Base-by-base conservation (phyloP, 2,797 vertebrate species). In the Helicolenus hilgendorfi region DNA sequence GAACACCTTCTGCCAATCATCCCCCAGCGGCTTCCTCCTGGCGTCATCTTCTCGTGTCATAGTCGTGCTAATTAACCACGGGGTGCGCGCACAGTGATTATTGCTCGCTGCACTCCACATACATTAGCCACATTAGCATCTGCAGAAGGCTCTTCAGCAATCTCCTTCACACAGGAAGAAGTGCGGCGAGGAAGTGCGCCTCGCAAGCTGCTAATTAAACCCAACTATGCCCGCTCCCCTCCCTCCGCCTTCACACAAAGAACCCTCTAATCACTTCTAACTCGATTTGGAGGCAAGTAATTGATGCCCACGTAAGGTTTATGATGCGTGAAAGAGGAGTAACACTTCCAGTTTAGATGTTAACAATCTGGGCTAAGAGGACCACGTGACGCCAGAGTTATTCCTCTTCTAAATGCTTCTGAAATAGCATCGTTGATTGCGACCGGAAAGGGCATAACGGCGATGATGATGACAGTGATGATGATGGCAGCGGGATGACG, bases 131-230 rank as follows among this genome's bases (percentile, higher is more conserved):
- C 88, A 92, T 93, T 91, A 94, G 88, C 93, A 93, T 93, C 87
- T 91, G 87, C 90, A 87, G 83, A 81, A 89, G 85, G 74, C 92
- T 92, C 93, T 86, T 83, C 83, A 86, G 88, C 86, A 84, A 94
- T 93, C 91, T 89, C 87, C 92, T 92, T 85, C 72, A 86, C 76
- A 87, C 91, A 92, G 91, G 92, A 96, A 93, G 87, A 92, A 92
- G 86, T 79, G 88, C 83, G 68, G 49, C 15, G 60, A 95, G 93
- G 87, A 96, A 95, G 86, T 83, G 86, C 11, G 82, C 82, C 90
- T 92, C 92, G 86, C 84, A 80, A 87, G 88, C 65, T 53, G 83
- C 93, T 96, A 96, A 97, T 97, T 96, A 96, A 94, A 92, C 87
- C 83, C 77, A 86, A 88, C 85, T 77, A 81, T 41, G 82, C 60